phyloP scores from a whole-genome alignment of 2,113 vertebrate genomes.

The Porphyrio hochstetteri region DNA sequence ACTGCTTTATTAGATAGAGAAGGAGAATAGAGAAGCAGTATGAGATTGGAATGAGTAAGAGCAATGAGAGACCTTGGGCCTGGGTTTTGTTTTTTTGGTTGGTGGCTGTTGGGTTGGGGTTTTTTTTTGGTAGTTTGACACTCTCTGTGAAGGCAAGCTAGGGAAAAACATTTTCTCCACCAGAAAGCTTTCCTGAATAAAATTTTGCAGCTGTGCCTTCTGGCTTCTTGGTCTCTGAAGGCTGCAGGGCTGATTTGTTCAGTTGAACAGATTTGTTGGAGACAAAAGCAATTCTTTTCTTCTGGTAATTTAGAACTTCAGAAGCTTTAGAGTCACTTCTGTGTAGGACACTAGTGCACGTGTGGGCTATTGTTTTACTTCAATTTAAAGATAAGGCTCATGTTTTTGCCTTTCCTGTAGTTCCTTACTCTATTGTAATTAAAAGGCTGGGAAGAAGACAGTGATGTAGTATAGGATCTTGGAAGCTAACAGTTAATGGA shows the following conservation, averaged over 20 bases:
- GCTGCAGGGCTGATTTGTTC: neutral
- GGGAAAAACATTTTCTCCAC: neutral
- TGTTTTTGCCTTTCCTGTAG: neutral
- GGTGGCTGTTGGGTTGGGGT: too few species aligned
- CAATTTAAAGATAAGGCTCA: neutral
- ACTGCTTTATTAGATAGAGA: neutral
- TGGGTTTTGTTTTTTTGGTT: neutral
- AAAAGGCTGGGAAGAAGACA: neutral
- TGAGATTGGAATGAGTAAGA: slow-evolving; percentile 8
- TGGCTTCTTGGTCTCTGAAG: neutral
- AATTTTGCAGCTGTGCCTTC: neutral
- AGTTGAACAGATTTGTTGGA: neutral
- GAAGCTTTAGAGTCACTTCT: neutral
- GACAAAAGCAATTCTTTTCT: neutral
- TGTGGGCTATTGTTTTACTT: neutral
- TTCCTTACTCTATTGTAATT: neutral
- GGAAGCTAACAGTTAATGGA: neutral
- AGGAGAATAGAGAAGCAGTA: neutral
- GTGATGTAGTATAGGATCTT: neutral
- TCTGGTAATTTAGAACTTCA: neutral
- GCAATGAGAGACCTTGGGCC: neutral
- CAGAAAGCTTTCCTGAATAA: neutral
- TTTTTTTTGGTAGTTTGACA: neutral
- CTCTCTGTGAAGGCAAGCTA: neutral
- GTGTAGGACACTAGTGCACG: neutral